Evolutionary conservation across 2,113 vertebrate species (phyloP).

Genomic region (Petromus typicus): DNA sequence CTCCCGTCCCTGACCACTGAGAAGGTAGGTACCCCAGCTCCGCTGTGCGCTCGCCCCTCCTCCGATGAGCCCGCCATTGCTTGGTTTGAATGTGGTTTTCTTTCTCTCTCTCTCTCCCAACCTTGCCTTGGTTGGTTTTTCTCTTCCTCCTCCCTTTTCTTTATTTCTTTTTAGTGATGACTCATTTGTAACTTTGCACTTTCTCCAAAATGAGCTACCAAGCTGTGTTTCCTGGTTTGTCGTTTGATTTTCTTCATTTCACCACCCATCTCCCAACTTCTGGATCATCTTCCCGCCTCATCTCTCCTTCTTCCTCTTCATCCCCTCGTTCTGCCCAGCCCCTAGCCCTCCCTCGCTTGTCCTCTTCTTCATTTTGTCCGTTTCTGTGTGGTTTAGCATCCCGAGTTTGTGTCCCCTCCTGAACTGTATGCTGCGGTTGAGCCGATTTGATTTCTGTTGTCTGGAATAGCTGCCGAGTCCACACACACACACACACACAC

Average conservation of each 20-base stretch:
- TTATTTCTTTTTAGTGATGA: slow-evolving; percentile 80
- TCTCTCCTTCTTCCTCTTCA: slow-evolving; percentile 39
- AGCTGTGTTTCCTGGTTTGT: slow-evolving; percentile 89
- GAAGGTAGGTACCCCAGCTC: slow-evolving; percentile 99
- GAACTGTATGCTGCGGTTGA: slow-evolving; percentile 83
- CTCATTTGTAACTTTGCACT: slow-evolving; percentile 87
- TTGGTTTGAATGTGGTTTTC: slow-evolving; percentile 96
- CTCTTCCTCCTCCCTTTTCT: slow-evolving; percentile 73
- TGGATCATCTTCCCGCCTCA: slow-evolving; percentile 3
- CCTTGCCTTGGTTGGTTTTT: slow-evolving; percentile 84
- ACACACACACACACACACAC: too few species aligned
- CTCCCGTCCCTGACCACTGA: slow-evolving; percentile 97
- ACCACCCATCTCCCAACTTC: neutral
- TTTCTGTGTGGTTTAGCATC: slow-evolving; percentile 93
- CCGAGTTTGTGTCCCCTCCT: slow-evolving; percentile 89
- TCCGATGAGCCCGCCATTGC: slow-evolving; percentile 98
- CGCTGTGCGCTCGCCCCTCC: slow-evolving; percentile 91
- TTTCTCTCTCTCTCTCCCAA: slow-evolving; percentile 79
- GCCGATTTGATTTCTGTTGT: slow-evolving; percentile 73
- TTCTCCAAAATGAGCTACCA: slow-evolving; percentile 90
- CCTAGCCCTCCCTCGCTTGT: neutral
- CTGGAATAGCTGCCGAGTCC: slow-evolving; percentile 55
- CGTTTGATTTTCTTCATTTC: slow-evolving; percentile 52
- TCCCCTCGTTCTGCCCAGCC: neutral
- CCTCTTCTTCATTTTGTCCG: slow-evolving; percentile 87